A percentile compares a stretch with the other conserved stretches of the same genome.
Conservation (phyloP, 2,888 invertebrate genomes). For the Brachyptera risi region DNA sequence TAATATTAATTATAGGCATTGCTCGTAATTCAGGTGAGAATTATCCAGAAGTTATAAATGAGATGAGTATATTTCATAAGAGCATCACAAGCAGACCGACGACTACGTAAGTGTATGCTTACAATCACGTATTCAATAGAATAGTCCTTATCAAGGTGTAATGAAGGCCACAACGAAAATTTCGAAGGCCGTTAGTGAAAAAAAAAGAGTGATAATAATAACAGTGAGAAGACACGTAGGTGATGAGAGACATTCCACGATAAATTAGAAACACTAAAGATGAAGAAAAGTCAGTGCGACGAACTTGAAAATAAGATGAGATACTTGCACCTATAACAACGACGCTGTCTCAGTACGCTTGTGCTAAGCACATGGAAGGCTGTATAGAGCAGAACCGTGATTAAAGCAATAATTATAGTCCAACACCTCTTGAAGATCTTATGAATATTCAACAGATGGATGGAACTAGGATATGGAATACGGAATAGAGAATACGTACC, state of each 20-base stretch:
- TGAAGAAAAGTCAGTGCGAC: background rate
- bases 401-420: background rate
- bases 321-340: too few relatives aligned
- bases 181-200: constrained; percentile 17
- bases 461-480: too few relatives aligned
- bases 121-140: constrained; percentile 7
- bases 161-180: constrained; percentile 19
- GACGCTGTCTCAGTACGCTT: background rate
- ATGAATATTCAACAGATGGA: constrained; percentile 6
- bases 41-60: background rate
- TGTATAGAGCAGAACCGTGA: background rate
- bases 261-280: constrained; percentile 12
- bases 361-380: background rate
- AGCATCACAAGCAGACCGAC: background rate
- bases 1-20: too few relatives aligned
- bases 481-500: too few relatives aligned
- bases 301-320: background rate
- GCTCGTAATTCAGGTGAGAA: too few relatives aligned
- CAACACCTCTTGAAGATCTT: background rate
- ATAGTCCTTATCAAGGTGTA: constrained; percentile 10
- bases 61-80: background rate
- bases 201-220: constrained; percentile 9
- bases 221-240: constrained; percentile 15
- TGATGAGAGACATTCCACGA: constrained; percentile 18
- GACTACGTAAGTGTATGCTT: constrained; percentile 1